Conservation (phyloP, 2,797 vertebrate genomes). For the Myotis vivesi region DNA sequence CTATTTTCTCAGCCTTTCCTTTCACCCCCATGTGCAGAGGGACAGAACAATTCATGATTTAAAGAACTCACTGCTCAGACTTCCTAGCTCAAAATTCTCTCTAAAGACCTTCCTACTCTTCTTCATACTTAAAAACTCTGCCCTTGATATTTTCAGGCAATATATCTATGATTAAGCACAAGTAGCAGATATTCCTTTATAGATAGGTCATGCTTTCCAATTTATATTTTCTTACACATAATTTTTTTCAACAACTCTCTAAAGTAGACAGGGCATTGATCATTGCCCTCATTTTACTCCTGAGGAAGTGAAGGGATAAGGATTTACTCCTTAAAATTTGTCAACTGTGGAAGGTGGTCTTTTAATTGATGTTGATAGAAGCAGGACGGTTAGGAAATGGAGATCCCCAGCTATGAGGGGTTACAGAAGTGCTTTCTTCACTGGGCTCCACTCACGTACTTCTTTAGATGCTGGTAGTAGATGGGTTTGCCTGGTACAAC, state of each 20-base stretch:
- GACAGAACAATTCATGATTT: background rate
- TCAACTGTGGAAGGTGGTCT: background rate
- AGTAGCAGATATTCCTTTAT: background rate
- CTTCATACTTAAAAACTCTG: background rate
- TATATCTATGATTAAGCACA: background rate
- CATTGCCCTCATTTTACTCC: background rate
- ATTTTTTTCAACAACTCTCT: background rate
- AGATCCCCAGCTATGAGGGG: background rate
- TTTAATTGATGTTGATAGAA: background rate
- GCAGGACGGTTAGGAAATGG: background rate
- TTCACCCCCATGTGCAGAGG: background rate
- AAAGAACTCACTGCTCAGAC: background rate
- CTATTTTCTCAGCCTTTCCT: background rate
- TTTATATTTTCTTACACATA: background rate
- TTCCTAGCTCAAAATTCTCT: background rate
- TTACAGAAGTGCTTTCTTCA: background rate
- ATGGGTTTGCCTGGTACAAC: background rate
- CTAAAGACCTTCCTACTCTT: background rate
- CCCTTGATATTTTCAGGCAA: slow-evolving; percentile 34
- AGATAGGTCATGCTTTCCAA: background rate
- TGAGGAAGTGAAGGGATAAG: background rate
- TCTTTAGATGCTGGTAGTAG: background rate
- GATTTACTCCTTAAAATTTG: background rate
- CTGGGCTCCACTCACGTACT: background rate
- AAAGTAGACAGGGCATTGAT: background rate